phyloP scores from a whole-genome alignment of 1,140 invertebrate genomes.

The Centruroides vittatus region DNA sequence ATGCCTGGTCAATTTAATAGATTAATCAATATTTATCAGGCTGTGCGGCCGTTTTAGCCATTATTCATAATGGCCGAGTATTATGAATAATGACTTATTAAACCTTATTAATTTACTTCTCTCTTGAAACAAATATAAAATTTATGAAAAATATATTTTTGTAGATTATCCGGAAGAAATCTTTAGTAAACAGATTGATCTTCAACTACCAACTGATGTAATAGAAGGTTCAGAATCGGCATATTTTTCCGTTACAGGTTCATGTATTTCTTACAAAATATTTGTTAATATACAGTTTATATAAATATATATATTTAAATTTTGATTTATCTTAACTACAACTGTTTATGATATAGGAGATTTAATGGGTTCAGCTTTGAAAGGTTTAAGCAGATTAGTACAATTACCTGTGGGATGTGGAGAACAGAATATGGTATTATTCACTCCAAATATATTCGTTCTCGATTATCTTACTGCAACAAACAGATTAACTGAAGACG shows the following conservation, averaged over 20 bases:
- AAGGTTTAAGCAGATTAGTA: slow-evolving; percentile 5
- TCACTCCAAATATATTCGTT: slow-evolving; percentile 59
- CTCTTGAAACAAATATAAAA: no score
- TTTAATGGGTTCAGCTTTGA: slow-evolving; percentile 33
- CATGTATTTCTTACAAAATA: slow-evolving; percentile 29
- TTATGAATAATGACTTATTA: no score
- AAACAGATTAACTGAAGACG: slow-evolving; percentile 27
- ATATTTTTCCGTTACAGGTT: slow-evolving; percentile 39
- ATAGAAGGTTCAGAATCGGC: slow-evolving; percentile 40
- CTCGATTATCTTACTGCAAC: slow-evolving; percentile 43
- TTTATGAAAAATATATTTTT: no score
- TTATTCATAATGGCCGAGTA: no score
- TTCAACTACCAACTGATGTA: slow-evolving; percentile 19
- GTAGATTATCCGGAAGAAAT: background rate
- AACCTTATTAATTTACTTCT: no score
- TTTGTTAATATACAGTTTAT: background rate
- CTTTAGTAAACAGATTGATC: slow-evolving; percentile 6
- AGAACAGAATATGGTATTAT: slow-evolving; percentile 66
- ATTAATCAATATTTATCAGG: no score
- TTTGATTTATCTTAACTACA: no score
- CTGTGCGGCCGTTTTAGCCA: no score
- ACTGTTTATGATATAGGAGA: slow-evolving; percentile 28
- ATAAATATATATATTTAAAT: no score
- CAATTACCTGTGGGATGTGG: slow-evolving; percentile 48
- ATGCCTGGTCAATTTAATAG: no score